A percentile compares a stretch with the other conserved stretches of the same genome.
Evolutionary conservation across 2,113 vertebrate genomes (phyloP).

Genomic region (Lophura nycthemera): DNA sequence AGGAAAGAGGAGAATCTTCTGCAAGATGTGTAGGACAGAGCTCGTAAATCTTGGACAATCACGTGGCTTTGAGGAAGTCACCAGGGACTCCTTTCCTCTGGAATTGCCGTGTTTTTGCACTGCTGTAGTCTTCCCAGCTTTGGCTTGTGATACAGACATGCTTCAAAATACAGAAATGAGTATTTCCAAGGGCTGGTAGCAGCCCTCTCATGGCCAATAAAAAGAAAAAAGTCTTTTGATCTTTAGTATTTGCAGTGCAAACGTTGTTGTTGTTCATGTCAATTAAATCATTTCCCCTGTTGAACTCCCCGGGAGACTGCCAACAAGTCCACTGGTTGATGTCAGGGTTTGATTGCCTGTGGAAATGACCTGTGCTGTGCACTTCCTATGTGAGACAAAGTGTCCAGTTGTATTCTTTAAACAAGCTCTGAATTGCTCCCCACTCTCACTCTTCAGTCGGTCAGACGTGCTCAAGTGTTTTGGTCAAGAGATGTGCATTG

Average conservation of each 20-base stretch:
- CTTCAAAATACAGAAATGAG: background rate
- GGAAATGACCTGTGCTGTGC: background rate
- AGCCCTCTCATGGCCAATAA: background rate
- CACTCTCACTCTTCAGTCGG: background rate
- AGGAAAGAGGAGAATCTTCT: constrained; percentile 41
- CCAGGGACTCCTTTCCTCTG: background rate
- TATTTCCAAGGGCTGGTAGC: background rate
- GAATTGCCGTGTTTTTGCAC: background rate
- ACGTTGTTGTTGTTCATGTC: background rate
- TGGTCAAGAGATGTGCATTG: background rate
- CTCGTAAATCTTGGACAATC: background rate
- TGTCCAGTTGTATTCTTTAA: background rate
- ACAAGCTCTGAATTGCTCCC: background rate
- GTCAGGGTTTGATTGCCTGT: background rate
- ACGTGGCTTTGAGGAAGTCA: background rate
- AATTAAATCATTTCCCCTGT: background rate
- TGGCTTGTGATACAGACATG: background rate
- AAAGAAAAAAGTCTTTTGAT: background rate
- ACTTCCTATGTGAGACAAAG: background rate
- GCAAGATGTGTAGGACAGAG: constrained; percentile 27
- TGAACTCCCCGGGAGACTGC: background rate
- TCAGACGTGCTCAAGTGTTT: background rate
- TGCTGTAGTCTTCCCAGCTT: background rate
- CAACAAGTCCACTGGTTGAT: background rate
- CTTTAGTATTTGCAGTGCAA: background rate